Evolutionary conservation across 1,140 invertebrate genomes (phyloP), one percentile per base, ranked within the genome.

Genomic region (Neomicropteryx cornuta): DNA sequence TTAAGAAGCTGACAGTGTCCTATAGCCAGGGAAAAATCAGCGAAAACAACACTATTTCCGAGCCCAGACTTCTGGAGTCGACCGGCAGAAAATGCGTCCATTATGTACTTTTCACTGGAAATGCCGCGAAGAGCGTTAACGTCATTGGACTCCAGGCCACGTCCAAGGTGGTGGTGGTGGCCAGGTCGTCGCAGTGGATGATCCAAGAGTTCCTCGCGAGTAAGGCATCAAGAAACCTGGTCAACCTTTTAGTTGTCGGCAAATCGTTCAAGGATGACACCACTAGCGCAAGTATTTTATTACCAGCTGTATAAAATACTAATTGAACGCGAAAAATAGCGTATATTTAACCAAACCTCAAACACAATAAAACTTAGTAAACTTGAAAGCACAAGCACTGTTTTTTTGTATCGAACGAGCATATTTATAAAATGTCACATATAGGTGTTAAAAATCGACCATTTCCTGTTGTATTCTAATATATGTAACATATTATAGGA

Each of bases 131-230:
- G 38, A 64, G 68, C 23, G 65, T 58, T 3, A 60, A 70, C 23
- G 59, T 79, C 11, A 53, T 81, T n/a, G 70, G 70, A 0, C 63
- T 72, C 41, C 66, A 79, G 51, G 66, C 70, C 0, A 50, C 55
- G 1, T 73, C 63, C 46, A 73, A 72, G 36, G 66, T 82, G 2
- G 62, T 83, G 0, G 48, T 83, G 1, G 60, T 83, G 1, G 66
- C 79, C 1, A 62, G 70, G 41, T 79, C 79, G 5, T 72, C 77
- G 0, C 73, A 79, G 49, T 83, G 78, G 78, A 71, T 73, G n/a
- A 66, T 83, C 0, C 68, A 75, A 28, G 76, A 81, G 47, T 83
- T 78, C 57, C 47, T 83, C 11, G 59, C 65, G 8, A 71, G 68
- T 18, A 62, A 72, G 30, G n/a, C 56, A 2, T 75, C 79, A 0